phyloP scores from a whole-genome alignment of 2,888 invertebrate species.

The Lithophane leautieri region DNA sequence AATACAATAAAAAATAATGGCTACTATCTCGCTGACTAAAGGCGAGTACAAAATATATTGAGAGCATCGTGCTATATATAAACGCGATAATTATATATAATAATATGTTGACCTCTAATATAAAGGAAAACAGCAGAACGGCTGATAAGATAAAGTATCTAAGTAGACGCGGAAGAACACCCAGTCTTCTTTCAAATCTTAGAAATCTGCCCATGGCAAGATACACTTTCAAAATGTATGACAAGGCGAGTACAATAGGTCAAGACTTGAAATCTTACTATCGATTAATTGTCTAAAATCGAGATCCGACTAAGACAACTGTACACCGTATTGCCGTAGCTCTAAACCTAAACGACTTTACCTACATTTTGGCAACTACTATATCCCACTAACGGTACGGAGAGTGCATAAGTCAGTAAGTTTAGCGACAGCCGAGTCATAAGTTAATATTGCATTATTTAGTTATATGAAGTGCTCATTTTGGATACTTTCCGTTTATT shows the following conservation, averaged over 20 bases:
- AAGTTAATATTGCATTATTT: constrained; percentile 75
- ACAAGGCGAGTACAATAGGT: constrained; percentile 68
- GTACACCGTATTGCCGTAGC: constrained; percentile 44
- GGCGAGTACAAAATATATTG: constrained; percentile 49
- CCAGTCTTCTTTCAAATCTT: constrained; percentile 9
- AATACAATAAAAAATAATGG: constrained; percentile 65
- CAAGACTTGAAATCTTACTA: constrained; percentile 59
- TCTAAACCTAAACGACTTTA: constrained; percentile 53
- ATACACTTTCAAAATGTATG: constrained; percentile 58
- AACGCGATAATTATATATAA: constrained; percentile 18
- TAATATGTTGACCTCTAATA: constrained; percentile 14
- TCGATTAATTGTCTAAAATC: constrained; percentile 41
- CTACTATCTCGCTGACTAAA: constrained; percentile 51
- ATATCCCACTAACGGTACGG: constrained; percentile 68
- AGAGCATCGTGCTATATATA: constrained; percentile 45
- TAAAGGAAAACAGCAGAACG: constrained; percentile 7
- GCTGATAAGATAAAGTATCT: not conserved
- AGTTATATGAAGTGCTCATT: constrained; percentile 60
- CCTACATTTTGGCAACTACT: constrained; percentile 67
- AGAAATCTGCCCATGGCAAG: constrained; percentile 52
- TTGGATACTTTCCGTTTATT: constrained; percentile 58
- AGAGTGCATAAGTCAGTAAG: constrained; percentile 73
- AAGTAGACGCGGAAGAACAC: constrained; percentile 24
- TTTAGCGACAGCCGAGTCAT: constrained; percentile 72
- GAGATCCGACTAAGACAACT: constrained; percentile 47